These are phyloP conservation scores for Aptenodytes patagonicus DNA, from an alignment of 2,113 vertebrate species.

Conservation along the genomic window DNA sequence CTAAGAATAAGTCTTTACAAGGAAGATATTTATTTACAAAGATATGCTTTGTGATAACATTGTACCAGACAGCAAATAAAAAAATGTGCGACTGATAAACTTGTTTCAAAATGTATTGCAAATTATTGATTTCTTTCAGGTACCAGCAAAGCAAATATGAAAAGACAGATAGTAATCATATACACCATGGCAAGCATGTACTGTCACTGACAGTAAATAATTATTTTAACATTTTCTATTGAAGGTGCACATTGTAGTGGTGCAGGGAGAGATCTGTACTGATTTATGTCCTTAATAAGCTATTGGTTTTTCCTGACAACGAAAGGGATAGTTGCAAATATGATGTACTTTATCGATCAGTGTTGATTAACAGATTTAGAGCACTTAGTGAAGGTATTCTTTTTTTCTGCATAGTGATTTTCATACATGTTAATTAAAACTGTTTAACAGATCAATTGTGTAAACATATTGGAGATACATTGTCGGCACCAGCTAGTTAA, in stretches of 20 bases:
- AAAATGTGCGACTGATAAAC: neutral
- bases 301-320: neutral
- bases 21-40: neutral
- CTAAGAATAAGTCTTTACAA: neutral
- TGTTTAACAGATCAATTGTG: neutral
- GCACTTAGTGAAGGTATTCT: neutral
- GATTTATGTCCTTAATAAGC: neutral
- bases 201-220: neutral
- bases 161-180: neutral
- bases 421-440: neutral
- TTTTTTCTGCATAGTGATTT: neutral
- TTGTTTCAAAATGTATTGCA: neutral
- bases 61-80: neutral
- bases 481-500: neutral
- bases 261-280: neutral
- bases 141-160: neutral
- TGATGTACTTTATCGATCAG: neutral
- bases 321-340: neutral
- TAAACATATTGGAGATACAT: neutral
- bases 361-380: neutral
- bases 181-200: neutral
- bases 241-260: neutral
- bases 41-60: neutral
- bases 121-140: slow-evolving; percentile 13
- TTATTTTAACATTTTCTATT: slow-evolving; percentile 1